Conservation (phyloP, 2,797 vertebrate species). For the Rhinophrynus dorsalis region DNA sequence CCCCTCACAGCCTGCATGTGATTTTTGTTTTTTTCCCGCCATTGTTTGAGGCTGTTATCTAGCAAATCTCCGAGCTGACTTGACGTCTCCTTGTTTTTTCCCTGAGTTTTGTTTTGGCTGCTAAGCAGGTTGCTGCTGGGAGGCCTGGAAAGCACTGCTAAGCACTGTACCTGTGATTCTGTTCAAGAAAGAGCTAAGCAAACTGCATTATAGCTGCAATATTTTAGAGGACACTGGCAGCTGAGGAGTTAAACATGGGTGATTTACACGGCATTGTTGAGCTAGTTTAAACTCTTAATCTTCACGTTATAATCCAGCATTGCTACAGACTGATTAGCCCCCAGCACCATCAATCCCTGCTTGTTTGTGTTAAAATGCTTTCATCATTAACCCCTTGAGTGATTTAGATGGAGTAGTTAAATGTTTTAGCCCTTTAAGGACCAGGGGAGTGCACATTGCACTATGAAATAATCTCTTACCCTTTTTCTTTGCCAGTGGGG, state of each 20-base stretch:
- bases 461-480: too few relatives aligned
- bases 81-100: constrained; percentile 58
- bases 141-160: background rate
- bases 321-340: background rate
- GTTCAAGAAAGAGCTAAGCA: background rate
- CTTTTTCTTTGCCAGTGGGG: too few relatives aligned
- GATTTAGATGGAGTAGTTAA: too few relatives aligned
- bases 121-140: background rate
- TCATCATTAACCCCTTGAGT: too few relatives aligned
- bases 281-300: constrained; percentile 16
- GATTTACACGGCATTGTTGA: background rate
- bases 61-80: constrained; percentile 60
- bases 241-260: constrained; percentile 3
- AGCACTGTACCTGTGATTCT: background rate
- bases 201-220: background rate
- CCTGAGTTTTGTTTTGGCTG: constrained; percentile 41
- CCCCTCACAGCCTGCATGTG: background rate
- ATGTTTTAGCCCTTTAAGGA: too few relatives aligned
- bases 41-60: constrained; percentile 73
- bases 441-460: too few relatives aligned
- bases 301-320: background rate
- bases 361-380: background rate
- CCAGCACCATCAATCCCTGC: background rate
- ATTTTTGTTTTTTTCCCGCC: constrained; percentile 71
- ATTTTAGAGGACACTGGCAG: background rate